Conservation (phyloP, 2,113 vertebrate species). For the Calcarius ornatus region DNA sequence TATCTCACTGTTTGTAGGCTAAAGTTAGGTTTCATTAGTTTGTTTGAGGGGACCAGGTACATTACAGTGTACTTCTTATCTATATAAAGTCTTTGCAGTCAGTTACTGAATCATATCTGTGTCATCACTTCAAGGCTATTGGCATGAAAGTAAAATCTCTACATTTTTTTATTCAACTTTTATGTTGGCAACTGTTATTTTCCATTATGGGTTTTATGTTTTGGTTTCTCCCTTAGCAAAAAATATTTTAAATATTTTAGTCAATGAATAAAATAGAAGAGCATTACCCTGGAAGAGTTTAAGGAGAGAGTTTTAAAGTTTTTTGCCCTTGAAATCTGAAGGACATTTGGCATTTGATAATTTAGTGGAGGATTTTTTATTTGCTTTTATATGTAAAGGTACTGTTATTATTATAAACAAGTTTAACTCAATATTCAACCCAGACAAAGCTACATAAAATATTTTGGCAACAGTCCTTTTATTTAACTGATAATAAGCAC, state of each 20-base stretch:
- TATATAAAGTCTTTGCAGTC: slow-evolving; percentile 13
- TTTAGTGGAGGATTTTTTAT: neutral
- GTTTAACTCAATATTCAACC: neutral
- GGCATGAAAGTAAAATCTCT: neutral
- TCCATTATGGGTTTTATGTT: neutral
- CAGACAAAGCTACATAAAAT: neutral
- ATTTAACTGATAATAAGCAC: neutral
- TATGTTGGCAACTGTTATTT: neutral
- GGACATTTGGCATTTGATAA: neutral
- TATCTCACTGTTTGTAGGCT: neutral
- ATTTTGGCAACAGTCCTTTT: neutral
- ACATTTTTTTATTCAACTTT: neutral
- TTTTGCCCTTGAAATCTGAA: neutral
- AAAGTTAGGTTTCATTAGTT: slow-evolving; percentile 6
- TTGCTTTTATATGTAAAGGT: neutral
- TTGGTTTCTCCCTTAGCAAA: neutral
- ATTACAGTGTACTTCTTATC: neutral
- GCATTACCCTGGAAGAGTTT: neutral
- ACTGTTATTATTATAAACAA: neutral
- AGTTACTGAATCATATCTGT: neutral
- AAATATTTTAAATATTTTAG: neutral
- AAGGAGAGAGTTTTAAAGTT: neutral
- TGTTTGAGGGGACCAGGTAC: neutral
- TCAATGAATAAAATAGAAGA: neutral
- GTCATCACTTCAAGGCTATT: neutral